Evolutionary conservation across 2,113 vertebrate species (phyloP).

Genomic region (Pseudolaguvia tuberculata): DNA sequence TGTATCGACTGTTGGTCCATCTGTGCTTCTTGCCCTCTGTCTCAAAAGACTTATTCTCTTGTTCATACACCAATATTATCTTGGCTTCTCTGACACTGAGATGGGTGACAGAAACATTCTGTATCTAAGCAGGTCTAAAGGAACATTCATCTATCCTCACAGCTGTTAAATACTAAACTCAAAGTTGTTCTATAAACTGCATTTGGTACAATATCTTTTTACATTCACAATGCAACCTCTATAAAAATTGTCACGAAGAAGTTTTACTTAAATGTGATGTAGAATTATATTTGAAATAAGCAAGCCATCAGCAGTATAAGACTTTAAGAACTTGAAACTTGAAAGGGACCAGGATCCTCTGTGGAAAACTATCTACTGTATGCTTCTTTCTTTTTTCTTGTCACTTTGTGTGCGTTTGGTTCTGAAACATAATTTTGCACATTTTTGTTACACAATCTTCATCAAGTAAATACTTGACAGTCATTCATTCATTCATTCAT

Average conservation of each 20-base stretch:
- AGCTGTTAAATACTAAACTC: background rate
- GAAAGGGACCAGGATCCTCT: background rate
- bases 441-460: too few relatives aligned
- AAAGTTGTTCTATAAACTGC: background rate
- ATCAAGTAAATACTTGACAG: too few relatives aligned
- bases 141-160: background rate
- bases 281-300: background rate
- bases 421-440: too few relatives aligned
- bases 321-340: background rate
- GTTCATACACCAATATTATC: slow-evolving; percentile 17
- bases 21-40: slow-evolving; percentile 28
- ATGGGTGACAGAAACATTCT: slow-evolving; percentile 14
- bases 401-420: too few relatives aligned
- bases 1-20: slow-evolving; percentile 14
- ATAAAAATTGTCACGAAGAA: background rate
- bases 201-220: background rate
- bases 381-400: too few relatives aligned
- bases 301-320: background rate
- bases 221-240: background rate
- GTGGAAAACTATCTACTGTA: too few relatives aligned
- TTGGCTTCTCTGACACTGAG: slow-evolving; percentile 3
- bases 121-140: background rate
- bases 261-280: background rate
- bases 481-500: too few relatives aligned
- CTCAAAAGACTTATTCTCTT: slow-evolving; percentile 7